Evolutionary conservation across 2,888 invertebrate genomes (phyloP), one percentile per base, ranked within the genome.

Genomic region (Xylocampa areola): DNA sequence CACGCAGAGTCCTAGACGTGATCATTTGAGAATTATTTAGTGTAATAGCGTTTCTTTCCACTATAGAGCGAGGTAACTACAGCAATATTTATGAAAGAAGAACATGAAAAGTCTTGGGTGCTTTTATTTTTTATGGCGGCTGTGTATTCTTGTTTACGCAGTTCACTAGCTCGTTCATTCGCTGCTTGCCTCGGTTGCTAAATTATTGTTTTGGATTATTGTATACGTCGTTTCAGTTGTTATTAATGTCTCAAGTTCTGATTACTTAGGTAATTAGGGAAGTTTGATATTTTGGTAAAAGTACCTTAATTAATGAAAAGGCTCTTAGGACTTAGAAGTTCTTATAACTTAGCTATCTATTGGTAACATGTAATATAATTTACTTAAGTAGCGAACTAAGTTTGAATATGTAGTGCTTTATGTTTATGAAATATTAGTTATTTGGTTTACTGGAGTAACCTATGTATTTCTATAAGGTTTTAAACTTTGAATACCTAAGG

Each of bases 121-220:
- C 71, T 73, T 69, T 64, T 76, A 77, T 81, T 80, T 79, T 75
- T 79, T 74, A 76, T 80, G 75, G 81, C 76, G 68, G 77, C 78
- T 81, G 86, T 85, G 82, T 79, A 84, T 81, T 82, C 81, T 79
- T 79, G 70, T 80, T 81, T 68, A 76, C 73, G 77, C 69, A 75
- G 74, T 71, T 80, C 61, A 75, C 74, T 73, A 76, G 75, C 78
- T 76, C 80, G 77, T 75, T 52, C 65, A 51, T 54, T 58, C 21
- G 32, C 32, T 50, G 49, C 44, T 39, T 61, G 25, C 58, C 32
- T 73, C 43, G 32, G 65, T 70, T 59, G 58, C 64, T 70, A 68
- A 71, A 77, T 75, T 78, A 83, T 87, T 88, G 85, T 85, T 84
- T 82, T 76, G 68, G 72, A 76, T 65, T 73, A 78, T 75, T 72